Conservation (phyloP, 2,797 vertebrate genomes). For the Antennarius maculatus region DNA sequence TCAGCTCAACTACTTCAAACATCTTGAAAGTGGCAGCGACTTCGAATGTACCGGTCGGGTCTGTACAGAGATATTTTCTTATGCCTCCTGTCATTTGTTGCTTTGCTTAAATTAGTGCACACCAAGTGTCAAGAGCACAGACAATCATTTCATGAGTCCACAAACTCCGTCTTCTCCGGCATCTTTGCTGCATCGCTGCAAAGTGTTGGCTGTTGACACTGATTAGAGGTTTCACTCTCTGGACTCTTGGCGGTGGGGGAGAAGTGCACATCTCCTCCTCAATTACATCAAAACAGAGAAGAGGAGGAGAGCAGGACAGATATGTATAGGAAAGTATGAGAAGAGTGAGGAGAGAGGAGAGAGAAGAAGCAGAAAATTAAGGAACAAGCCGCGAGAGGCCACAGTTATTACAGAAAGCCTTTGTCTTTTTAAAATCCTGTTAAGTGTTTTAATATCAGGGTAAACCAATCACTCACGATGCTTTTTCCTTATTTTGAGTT, state of each 20-base stretch:
- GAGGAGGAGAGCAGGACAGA: constrained; percentile 24
- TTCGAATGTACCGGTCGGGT: background rate
- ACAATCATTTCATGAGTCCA: constrained; percentile 31
- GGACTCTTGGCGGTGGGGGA: constrained; percentile 44
- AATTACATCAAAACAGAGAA: constrained; percentile 59
- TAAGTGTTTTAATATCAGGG: constrained; percentile 50
- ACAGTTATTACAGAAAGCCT: constrained; percentile 34
- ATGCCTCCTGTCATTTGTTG: background rate
- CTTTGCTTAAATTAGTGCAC: constrained; percentile 27
- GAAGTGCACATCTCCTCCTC: constrained; percentile 43
- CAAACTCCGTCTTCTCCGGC: constrained; percentile 17
- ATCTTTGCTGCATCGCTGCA: constrained; percentile 29
- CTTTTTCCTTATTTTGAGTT: constrained; percentile 42
- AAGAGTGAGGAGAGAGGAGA: constrained; percentile 26
- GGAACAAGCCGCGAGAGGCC: constrained; percentile 50
- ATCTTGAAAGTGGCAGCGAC: constrained; percentile 12
- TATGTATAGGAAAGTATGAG: background rate
- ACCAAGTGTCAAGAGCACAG: constrained; percentile 31
- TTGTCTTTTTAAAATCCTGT: constrained; percentile 50
- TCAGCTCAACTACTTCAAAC: constrained; percentile 21
- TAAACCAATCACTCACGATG: constrained; percentile 36
- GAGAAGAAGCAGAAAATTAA: constrained; percentile 64
- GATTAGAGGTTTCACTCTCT: constrained; percentile 65
- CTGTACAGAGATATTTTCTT: constrained; percentile 6
- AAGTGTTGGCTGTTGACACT: constrained; percentile 57